Conservation (phyloP, 2,888 invertebrate species). For the Scaeva pyrastri region DNA sequence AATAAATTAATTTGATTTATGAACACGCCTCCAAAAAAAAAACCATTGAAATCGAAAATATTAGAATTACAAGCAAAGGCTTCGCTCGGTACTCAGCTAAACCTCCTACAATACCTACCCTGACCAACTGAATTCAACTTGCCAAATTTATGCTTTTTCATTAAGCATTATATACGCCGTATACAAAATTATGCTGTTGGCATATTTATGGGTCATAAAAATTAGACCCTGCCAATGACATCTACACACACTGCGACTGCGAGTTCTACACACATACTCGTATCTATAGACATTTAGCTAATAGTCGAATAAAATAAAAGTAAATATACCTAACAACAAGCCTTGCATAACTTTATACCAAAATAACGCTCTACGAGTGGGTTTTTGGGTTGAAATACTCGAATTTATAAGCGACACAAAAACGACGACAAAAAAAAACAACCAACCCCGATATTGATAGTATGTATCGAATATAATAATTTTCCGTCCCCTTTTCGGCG, state of each 20-base stretch:
- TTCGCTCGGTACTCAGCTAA: no score
- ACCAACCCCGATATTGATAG: constrained; percentile 19
- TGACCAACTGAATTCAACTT: background rate
- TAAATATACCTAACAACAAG: constrained; percentile 61
- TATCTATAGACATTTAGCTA: no score
- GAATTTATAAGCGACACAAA: constrained; percentile 45
- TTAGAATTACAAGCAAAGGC: no score
- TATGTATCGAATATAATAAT: constrained; percentile 52
- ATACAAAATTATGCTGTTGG: constrained; percentile 66
- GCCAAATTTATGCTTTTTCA: constrained; percentile 73
- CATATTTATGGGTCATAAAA: constrained; percentile 73
- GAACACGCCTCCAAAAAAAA: constrained; percentile 45
- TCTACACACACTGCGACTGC: constrained; percentile 10
- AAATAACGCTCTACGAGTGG: constrained; percentile 49
- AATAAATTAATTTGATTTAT: constrained; percentile 60
- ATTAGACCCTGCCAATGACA: constrained; percentile 63
- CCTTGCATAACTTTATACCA: constrained; percentile 56
- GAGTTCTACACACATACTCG: background rate
- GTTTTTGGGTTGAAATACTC: constrained; percentile 15
- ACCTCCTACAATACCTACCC: background rate
- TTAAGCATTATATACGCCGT: constrained; percentile 48
- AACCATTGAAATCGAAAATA: constrained; percentile 1
- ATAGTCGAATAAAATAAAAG: constrained; percentile 53
- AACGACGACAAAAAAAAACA: constrained; percentile 1
- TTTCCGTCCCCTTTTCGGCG: constrained; percentile 55